Conservation (phyloP, 2,797 vertebrate genomes). For the Bucorvus abyssinicus region DNA sequence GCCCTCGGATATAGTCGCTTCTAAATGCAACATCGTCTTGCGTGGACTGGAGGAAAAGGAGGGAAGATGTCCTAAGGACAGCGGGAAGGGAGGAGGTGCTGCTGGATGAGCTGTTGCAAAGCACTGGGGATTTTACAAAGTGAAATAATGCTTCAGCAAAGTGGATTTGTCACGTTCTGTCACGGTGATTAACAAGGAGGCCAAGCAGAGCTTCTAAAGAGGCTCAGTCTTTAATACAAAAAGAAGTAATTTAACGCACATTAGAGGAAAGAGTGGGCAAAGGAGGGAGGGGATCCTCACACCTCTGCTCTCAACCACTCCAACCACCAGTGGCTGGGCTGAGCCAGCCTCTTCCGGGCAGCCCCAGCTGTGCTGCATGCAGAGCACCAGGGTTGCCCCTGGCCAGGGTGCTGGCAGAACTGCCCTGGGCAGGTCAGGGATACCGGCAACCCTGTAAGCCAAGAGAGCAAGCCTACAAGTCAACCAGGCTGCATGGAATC, state of each 20-base stretch:
- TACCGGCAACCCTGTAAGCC: not conserved
- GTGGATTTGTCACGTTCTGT: not conserved
- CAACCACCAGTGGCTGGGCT: fast-evolving
- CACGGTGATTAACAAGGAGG: not conserved
- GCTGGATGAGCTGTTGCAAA: not conserved
- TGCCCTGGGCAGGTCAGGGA: not conserved
- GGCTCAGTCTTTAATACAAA: not conserved
- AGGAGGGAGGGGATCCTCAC: not conserved
- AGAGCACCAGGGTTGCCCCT: not conserved
- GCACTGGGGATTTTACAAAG: not conserved
- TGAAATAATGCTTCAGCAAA: slow-evolving; percentile 19
- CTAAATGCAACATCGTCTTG: not conserved
- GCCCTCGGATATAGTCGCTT: not conserved
- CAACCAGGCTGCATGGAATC: not conserved
- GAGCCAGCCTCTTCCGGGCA: not conserved
- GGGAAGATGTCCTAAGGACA: not conserved
- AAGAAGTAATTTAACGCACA: not conserved
- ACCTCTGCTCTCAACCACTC: not conserved
- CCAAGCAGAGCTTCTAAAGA: not conserved
- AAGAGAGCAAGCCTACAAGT: not conserved
- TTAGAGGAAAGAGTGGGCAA: not conserved
- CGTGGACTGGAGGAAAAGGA: not conserved
- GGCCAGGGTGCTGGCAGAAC: not conserved
- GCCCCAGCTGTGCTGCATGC: fast-evolving
- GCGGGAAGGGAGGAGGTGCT: not conserved